These are phyloP conservation scores for Sturmia bella DNA, from an alignment of 2,888 invertebrate genomes.

Conservation along the genomic window DNA sequence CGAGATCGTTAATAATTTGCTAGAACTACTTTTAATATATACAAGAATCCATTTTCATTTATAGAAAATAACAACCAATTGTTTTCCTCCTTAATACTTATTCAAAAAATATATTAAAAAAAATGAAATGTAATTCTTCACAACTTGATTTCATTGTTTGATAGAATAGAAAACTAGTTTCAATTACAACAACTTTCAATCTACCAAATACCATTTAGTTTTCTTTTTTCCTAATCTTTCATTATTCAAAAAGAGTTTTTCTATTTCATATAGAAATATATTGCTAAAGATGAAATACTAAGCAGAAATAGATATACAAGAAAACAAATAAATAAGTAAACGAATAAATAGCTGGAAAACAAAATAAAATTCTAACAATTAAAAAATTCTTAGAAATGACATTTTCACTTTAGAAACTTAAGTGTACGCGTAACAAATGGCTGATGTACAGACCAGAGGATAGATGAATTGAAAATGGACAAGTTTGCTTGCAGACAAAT, in stretches of 20 bases:
- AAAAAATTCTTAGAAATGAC: conserved; percentile 72
- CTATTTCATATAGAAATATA: conserved; percentile 47
- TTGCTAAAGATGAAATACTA: conserved; percentile 27
- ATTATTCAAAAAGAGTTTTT: conserved; percentile 53
- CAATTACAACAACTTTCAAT: conserved; percentile 72
- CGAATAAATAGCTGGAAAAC: conserved; percentile 43
- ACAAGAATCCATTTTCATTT: conserved; percentile 39
- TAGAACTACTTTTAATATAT: background rate
- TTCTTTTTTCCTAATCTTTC: conserved; percentile 26
- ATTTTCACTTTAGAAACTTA: conserved; percentile 71
- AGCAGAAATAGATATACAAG: too few species aligned
- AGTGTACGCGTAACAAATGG: conserved; percentile 25
- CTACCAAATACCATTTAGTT: conserved; percentile 70
- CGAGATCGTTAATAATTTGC: background rate
- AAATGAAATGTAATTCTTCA: conserved; percentile 41
- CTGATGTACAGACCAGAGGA: conserved; percentile 25
- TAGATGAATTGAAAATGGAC: conserved; percentile 36
- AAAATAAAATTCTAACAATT: conserved; percentile 72
- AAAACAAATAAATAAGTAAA: conserved; percentile 34
- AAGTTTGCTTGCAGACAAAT: conserved; percentile 3
- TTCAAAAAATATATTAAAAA: background rate
- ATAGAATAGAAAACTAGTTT: conserved; percentile 69
- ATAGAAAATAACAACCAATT: conserved; percentile 16
- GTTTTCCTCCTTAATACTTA: conserved; percentile 17
- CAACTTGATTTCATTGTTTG: conserved; percentile 54